Base-by-base conservation (phyloP, 2,113 vertebrate genomes). In the Prietella phreatophila region DNA sequence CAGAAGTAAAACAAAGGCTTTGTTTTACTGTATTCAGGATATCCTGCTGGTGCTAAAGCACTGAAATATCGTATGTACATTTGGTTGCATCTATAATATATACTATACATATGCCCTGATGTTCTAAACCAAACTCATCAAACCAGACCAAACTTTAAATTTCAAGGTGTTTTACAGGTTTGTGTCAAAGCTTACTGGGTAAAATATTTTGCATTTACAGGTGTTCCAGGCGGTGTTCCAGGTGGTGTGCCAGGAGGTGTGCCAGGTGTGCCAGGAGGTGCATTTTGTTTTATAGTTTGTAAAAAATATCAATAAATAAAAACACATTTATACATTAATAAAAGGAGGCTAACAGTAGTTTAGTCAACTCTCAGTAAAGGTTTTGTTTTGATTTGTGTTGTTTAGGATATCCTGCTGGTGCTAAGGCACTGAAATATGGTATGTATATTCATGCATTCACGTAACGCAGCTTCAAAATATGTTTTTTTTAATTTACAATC, bases 381-480 rank as follows among this genome's bases (percentile, higher is more conserved):
- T n/a, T 61, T 67, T 85, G 33, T 73, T 71, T 15, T 67, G 84
- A 55, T 58, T 0, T 89, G 69, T 13, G 50, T 93, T 11, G 13
- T 81, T 93, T 90, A 0, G 93, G 93, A 83, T 91, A 89, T 86
- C 30, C 71, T 0, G 93, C 91, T 0, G 93, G 93, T 0, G 89
- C 86, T 83, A 92, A 92, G 47, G 89, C 87, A 55, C 65, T 90
- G 19, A 91, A 91, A 89, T 91, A 91, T 50, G 91, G 91, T 89
- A 89, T 27, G 83, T 60, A 42, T 39, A 60, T 79, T 56, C 19
- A 63, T 3, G 20, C 50, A 80, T 47, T 47, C 15, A 14, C 2
- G 5, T 39, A 25, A 58, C 15, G 60, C 60, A 60, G 13, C 17
- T 36, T 36, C 14, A 79, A 22, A 42, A 67, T 61, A 75, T 47